Base-by-base conservation (phyloP, 2,888 invertebrate species). In the Cheilosia scutellata region DNA sequence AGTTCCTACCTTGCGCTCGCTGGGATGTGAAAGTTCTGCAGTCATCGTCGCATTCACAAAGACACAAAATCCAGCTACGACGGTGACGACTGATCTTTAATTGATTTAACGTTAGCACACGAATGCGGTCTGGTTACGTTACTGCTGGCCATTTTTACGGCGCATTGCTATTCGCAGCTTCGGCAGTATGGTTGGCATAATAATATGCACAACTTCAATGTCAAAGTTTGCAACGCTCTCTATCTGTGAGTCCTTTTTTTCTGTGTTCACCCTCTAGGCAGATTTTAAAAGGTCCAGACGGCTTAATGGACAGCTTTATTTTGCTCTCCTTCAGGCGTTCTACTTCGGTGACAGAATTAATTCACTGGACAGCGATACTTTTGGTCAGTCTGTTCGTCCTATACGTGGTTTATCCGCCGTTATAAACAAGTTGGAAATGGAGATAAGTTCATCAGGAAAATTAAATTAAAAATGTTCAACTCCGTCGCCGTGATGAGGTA, bases 241-340 rank as follows among this genome's bases (percentile, higher is more conserved):
- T 11, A 37, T 11, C 37, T 37, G 37, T 11, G 25, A 5, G 11
- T 13, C 4, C 55, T 31, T 53, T 31, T 31, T 55, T 60, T 60
- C 60, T 27, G 53, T 44, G 53, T 33, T 11, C 27, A 44, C 37
- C 44, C 31, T 29, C 37, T 31, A 13, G 44, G 74, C 25, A 33
- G 53, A 13, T 40, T 51, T 60, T 72, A 51, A 72, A 71, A 72
- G 60, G 71, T 49, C 29, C 55, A 63, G 63, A 63, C 53, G 16
- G 13, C 44, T 53, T 63, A 62, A 72, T 53, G 31, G 62, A 72
- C 53, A 37, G 20, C 47, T 9, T 49, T 33, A 25, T 25, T 40
- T 49, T 47, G 44, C 47, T 47, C 63, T 65, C 44, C 33, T 44
- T 16, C 47, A 47, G 16, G 7, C 47, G 20, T 20, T 16, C 16